Evolutionary conservation across 1,140 invertebrate species (phyloP).

Genomic region (Limonius californicus): DNA sequence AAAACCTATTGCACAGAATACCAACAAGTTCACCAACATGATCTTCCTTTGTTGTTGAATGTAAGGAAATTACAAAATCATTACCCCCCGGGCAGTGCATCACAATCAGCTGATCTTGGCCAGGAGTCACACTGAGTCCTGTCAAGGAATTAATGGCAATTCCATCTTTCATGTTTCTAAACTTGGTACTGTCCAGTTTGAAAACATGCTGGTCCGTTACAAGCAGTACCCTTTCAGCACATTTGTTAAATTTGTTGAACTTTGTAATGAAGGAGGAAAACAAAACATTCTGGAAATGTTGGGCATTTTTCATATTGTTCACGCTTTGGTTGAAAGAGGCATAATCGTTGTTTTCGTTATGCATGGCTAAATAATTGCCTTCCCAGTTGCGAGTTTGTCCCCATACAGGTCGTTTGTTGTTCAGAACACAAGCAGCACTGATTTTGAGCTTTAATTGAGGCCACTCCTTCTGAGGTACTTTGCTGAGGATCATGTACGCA

Average conservation of each 20-base stretch:
- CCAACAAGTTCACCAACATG: constrained; percentile 87
- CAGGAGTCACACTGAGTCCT: constrained; percentile 76
- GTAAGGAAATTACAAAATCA: constrained; percentile 83
- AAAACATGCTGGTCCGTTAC: constrained; percentile 85
- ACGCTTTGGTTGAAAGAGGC: constrained; percentile 66
- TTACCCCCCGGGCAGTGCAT: constrained; percentile 85
- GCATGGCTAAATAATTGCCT: constrained; percentile 83
- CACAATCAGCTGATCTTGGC: constrained; percentile 83
- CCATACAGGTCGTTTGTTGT: constrained; percentile 73
- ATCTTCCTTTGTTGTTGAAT: constrained; percentile 59
- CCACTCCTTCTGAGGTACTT: constrained; percentile 80
- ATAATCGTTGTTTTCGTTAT: constrained; percentile 73
- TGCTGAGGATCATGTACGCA: constrained; percentile 79
- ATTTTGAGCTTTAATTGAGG: constrained; percentile 79
- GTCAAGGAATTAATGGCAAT: constrained; percentile 55
- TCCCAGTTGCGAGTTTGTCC: constrained; percentile 83
- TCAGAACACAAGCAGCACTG: constrained; percentile 72
- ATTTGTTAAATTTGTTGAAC: constrained; percentile 78
- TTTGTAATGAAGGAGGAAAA: constrained; percentile 62
- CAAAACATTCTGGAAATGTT: constrained; percentile 64
- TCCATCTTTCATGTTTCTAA: constrained; percentile 82
- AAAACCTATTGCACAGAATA: constrained; percentile 68
- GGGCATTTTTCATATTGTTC: constrained; percentile 65
- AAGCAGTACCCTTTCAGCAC: constrained; percentile 81
- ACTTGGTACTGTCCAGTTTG: constrained; percentile 83